phyloP scores from a whole-genome alignment of 1,140 invertebrate genomes.

The Drosophila repletoides region DNA sequence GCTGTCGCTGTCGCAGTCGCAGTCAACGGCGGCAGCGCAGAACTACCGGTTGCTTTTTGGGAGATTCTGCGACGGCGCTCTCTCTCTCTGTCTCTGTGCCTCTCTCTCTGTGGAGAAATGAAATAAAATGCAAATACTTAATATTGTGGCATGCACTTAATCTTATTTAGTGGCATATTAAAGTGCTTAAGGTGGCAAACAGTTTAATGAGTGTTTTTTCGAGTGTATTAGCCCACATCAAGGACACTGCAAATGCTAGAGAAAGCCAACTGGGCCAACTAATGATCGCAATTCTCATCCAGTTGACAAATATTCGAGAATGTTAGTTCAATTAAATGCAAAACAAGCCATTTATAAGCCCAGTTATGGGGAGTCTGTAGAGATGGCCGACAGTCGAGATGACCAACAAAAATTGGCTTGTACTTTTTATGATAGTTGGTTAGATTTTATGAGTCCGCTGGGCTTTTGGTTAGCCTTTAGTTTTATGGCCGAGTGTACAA shows the following conservation, averaged over 20 bases:
- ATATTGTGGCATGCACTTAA: conserved; percentile 64
- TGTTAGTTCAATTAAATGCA: conserved; percentile 25
- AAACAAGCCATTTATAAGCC: conserved; percentile 2
- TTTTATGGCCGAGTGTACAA: conserved; percentile 60
- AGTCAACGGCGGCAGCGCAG: conserved; percentile 33
- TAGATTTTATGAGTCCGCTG: conserved; percentile 49
- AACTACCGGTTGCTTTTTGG: conserved; percentile 70
- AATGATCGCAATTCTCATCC: neutral
- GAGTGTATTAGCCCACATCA: conserved; percentile 34
- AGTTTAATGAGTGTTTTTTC: conserved; percentile 49
- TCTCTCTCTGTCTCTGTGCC: neutral
- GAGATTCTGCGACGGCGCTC: conserved; percentile 37
- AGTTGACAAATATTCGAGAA: neutral
- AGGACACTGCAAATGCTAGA: conserved; percentile 50
- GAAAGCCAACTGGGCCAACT: conserved; percentile 23
- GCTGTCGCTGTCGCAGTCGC: conserved; percentile 4
- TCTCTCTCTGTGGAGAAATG: neutral
- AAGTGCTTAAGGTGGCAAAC: conserved; percentile 49
- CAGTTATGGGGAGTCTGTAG: neutral
- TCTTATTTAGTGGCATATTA: conserved; percentile 71
- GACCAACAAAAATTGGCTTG: conserved; percentile 1
- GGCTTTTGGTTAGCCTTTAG: conserved; percentile 34
- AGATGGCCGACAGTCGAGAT: neutral
- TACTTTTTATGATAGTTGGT: conserved; percentile 47
- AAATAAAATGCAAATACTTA: conserved; percentile 69